phyloP scores from a whole-genome alignment of 2,888 invertebrate species.

The Limulus polyphemus region DNA sequence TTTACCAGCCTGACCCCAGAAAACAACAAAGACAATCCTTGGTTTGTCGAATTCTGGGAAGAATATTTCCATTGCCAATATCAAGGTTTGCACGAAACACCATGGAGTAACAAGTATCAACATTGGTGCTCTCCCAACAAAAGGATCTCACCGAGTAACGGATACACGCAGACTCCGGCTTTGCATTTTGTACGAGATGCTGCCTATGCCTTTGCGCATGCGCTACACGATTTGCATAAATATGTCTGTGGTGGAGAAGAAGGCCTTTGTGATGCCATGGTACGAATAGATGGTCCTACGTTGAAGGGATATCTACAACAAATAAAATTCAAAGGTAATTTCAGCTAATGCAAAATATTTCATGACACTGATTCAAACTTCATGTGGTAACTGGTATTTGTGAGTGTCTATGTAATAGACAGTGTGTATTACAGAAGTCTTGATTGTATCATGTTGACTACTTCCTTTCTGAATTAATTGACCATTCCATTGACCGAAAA shows the following conservation, averaged over 20 bases:
- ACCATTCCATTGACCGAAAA: no score
- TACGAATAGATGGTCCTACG: conserved; percentile 37
- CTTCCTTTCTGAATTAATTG: no score
- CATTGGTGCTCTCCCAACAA: conserved; percentile 18
- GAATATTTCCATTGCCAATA: conserved; percentile 36
- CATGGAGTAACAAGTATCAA: conserved; percentile 13
- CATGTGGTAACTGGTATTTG: no score
- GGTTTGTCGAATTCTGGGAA: conserved; percentile 45
- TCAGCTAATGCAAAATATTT: no score
- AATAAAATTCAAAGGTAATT: conserved; percentile 42
- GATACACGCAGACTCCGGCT: conserved; percentile 39
- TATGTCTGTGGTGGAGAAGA: conserved; percentile 34
- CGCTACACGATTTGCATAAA: conserved; percentile 40
- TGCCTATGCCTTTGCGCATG: conserved; percentile 44
- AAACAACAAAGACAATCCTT: conserved; percentile 39
- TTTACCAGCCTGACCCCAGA: conserved; percentile 37
- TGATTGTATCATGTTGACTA: no score
- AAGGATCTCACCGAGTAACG: conserved; percentile 15
- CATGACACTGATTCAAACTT: no score
- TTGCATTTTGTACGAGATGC: conserved; percentile 46
- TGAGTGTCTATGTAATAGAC: no score
- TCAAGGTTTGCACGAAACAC: no score
- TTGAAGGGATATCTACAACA: conserved; percentile 39
- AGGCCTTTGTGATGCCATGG: conserved; percentile 39
- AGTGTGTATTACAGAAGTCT: no score